These are phyloP conservation scores for Gallinago stenura DNA, from an alignment of 2,797 vertebrate species.

Conservation along the genomic window DNA sequence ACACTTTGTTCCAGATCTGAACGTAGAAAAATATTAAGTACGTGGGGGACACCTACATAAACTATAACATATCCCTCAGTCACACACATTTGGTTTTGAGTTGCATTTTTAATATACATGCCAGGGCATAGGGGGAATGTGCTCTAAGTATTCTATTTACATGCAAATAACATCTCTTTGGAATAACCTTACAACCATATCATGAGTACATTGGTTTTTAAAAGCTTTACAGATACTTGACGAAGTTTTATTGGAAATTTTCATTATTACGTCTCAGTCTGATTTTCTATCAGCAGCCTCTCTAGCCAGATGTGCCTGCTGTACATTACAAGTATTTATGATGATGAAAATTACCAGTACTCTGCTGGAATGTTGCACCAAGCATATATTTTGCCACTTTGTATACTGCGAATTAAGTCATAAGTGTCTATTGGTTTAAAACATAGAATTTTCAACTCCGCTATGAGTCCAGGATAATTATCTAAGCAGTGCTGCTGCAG, in stretches of 20 bases:
- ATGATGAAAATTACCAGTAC: background rate
- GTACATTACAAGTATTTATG: background rate
- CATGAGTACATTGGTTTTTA: background rate
- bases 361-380: background rate
- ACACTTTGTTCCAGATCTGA: background rate
- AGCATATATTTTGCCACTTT: background rate
- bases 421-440: background rate
- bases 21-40: background rate
- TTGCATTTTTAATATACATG: background rate
- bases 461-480: background rate
- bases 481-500: background rate
- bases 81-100: background rate
- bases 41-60: background rate
- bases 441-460: background rate
- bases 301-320: fast-evolving
- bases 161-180: background rate
- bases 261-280: background rate
- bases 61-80: background rate
- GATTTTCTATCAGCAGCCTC: background rate
- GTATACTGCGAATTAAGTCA: background rate
- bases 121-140: background rate
- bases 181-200: background rate
- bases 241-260: background rate
- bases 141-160: background rate
- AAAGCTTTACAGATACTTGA: background rate